Conservation (phyloP, 1,140 invertebrate genomes). For the Aphelenchoides fujianensis region DNA sequence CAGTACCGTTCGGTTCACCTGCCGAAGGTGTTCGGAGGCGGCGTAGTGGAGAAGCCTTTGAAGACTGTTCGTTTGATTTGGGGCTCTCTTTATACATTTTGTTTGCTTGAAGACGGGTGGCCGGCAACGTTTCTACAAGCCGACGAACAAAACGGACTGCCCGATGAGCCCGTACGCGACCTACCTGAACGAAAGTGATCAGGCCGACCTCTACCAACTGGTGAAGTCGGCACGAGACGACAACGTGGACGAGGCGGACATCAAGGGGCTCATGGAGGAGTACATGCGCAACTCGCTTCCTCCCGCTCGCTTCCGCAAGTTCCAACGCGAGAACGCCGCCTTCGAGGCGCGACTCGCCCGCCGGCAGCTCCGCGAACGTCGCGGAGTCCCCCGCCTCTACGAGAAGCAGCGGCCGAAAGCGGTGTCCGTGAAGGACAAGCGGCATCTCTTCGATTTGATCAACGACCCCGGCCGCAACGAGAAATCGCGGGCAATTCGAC, state of each 20-base stretch:
- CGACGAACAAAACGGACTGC: neutral
- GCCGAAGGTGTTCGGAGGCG: constrained; percentile 10
- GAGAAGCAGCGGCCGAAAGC: neutral
- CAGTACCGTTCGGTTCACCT: neutral
- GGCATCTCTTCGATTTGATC: neutral
- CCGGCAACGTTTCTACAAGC: constrained; percentile 5
- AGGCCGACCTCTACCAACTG: neutral
- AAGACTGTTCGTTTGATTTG: neutral
- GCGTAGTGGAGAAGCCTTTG: neutral
- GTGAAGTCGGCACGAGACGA: neutral
- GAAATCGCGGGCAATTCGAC: neutral
- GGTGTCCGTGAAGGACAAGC: neutral
- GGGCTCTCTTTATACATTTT: neutral
- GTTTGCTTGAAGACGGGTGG: neutral
- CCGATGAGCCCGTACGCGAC: neutral
- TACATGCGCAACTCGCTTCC: neutral
- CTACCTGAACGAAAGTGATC: constrained; percentile 1
- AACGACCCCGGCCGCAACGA: neutral
- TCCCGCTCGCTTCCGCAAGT: neutral
- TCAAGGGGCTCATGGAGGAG: neutral
- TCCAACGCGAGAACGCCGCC: neutral
- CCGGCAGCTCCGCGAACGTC: neutral
- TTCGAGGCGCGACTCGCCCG: neutral
- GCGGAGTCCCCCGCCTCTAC: neutral
- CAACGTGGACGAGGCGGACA: neutral